Base-by-base conservation (phyloP, 2,888 invertebrate genomes). In the Agrotis exclamationis region DNA sequence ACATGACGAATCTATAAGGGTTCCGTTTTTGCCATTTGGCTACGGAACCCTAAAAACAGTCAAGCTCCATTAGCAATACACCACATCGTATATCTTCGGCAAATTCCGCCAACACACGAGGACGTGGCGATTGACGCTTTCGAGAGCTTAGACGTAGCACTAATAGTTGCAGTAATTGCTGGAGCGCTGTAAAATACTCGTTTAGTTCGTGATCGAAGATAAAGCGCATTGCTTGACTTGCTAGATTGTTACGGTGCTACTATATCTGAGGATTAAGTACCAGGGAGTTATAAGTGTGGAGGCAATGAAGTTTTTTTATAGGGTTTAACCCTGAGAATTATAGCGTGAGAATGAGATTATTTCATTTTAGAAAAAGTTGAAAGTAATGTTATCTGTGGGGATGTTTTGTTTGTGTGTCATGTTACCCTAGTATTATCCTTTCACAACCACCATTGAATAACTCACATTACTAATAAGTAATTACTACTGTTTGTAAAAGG, bases 101-200 rank as follows among this genome's bases (percentile, higher is more conserved):
- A 56, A 56, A 56, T 56, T 33, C 33, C 33, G 56, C n/a, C 33
- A 65, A 75, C 48, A 80, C 16, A 75, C 20, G 33, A 64, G 44
- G 44, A 74, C 76, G 74, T 80, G 75, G 76, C 53, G 58, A 75
- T 75, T 58, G 53, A 59, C 80, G 76, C n/a, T 13, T 16, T 75
- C 58, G 1, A 80, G 24, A 80, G 74, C 80, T 75, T 75, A 75
- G 66, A 64, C 58, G 76, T 28, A 64, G 80, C 53, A 65, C 57
- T 75, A 75, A 75, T 65, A 54, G 80, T 65, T 75, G 74, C 51
- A 80, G 80, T 75, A 75, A 80, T 80, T 80, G 67, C 76, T 80
- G 24, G 13, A 33, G 74, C 66, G 74, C 80, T 80, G 76, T 75
- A 75, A 80, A 80, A 75, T 75, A 75, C 75, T 65, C 80, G 48